Evolutionary conservation across 1,140 invertebrate species (phyloP).

Genomic region (Drosophila obscura): DNA sequence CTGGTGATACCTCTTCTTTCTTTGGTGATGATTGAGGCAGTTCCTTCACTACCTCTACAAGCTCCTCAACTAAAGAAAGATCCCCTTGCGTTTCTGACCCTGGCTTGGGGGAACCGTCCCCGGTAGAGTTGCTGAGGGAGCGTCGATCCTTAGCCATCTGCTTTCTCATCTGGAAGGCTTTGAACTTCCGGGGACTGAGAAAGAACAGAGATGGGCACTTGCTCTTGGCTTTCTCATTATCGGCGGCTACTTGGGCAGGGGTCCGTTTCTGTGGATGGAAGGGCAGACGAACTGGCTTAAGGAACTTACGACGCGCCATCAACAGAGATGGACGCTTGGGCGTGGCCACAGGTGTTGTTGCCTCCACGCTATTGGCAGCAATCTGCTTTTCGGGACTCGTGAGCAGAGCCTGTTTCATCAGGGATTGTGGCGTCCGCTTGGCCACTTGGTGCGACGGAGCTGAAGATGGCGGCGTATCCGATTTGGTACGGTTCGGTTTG

Average conservation of each 20-base stretch:
- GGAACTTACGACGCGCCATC: constrained; percentile 41
- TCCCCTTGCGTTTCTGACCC: background rate
- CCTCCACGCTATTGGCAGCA: constrained; percentile 15
- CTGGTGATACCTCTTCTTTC: too few species aligned
- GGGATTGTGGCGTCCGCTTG: constrained; percentile 66
- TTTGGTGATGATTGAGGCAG: too few species aligned
- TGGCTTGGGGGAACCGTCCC: constrained; percentile 23
- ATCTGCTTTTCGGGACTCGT: constrained; percentile 73
- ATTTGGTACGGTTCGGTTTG: constrained; percentile 37
- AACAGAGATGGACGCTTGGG: constrained; percentile 17
- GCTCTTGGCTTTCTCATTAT: background rate
- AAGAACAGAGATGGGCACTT: constrained; percentile 24
- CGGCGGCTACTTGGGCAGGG: background rate
- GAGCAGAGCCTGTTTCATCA: constrained; percentile 72
- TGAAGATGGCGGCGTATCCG: constrained; percentile 32
- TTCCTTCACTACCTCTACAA: too few species aligned
- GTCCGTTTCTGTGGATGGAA: constrained; percentile 41
- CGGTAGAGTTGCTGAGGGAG: constrained; percentile 48
- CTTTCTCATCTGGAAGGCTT: constrained; percentile 55
- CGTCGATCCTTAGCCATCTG: constrained; percentile 66
- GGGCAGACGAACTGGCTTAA: constrained; percentile 38
- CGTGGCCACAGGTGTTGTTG: constrained; percentile 11
- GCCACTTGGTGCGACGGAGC: constrained; percentile 15
- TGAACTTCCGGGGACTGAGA: constrained; percentile 50
- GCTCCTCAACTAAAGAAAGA: too few species aligned